Conservation (phyloP, 2,113 vertebrate genomes). For the Oncorhynchus nerka region DNA sequence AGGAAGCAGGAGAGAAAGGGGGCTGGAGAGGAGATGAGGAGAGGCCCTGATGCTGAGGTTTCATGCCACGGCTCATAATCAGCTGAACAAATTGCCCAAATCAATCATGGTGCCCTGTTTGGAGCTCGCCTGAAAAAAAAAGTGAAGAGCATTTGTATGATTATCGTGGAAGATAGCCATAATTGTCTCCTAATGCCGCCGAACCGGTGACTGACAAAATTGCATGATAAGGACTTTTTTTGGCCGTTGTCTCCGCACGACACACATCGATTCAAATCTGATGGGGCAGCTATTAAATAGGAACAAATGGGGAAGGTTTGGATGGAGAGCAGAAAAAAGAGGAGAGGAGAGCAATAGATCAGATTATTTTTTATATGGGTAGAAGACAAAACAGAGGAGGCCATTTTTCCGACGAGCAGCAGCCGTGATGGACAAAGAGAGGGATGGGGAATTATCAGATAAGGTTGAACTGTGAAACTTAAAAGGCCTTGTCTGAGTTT, state of each 20-base stretch:
- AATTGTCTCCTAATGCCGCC: slow-evolving; percentile 73
- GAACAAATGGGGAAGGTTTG: slow-evolving; percentile 39
- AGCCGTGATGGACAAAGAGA: slow-evolving; percentile 44
- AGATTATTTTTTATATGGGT: slow-evolving; percentile 58
- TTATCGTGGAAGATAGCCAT: slow-evolving; percentile 76
- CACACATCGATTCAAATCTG: slow-evolving; percentile 57
- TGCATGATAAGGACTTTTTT: slow-evolving; percentile 55
- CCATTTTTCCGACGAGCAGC: slow-evolving; percentile 45
- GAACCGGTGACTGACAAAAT: slow-evolving; percentile 69
- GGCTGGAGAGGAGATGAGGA: slow-evolving; percentile 27
- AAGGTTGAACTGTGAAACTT: slow-evolving; percentile 46
- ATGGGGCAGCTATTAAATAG: slow-evolving; percentile 49
- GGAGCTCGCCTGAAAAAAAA: slow-evolving; percentile 43
- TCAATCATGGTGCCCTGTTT: slow-evolving; percentile 72
- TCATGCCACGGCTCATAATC: slow-evolving; percentile 69
- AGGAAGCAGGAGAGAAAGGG: slow-evolving; percentile 5
- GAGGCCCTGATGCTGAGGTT: slow-evolving; percentile 45
- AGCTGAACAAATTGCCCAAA: slow-evolving; percentile 78
- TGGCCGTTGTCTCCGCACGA: not conserved
- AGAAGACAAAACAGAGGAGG: slow-evolving; percentile 61
- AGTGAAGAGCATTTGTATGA: slow-evolving; percentile 68
- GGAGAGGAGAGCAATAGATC: slow-evolving; percentile 55
- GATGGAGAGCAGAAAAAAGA: slow-evolving; percentile 17
- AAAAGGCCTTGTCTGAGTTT: slow-evolving; percentile 39
- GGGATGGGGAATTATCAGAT: slow-evolving; percentile 41